A percentile compares a stretch with the other conserved stretches of the same genome.
Conservation (phyloP, 2,797 vertebrate genomes). For the Rhincodon typus region DNA sequence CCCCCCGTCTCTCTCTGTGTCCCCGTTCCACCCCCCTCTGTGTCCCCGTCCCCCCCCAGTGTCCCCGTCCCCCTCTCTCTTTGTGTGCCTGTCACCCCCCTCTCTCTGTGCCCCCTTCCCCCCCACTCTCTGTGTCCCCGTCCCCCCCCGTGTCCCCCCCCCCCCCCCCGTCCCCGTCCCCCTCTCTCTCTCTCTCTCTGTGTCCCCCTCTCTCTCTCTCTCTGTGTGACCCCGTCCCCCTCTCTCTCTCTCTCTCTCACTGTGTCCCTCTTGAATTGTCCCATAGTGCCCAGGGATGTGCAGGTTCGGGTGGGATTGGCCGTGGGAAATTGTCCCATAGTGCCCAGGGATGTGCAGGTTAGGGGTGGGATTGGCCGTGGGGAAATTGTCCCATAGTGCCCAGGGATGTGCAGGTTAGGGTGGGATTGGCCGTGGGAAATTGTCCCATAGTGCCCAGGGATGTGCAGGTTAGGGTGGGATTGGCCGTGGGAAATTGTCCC, state of each 20-base stretch:
- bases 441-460: too few relatives aligned
- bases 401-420: too few relatives aligned
- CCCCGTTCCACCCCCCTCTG: not conserved
- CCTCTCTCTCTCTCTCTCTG: constrained; percentile 42
- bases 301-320: too few relatives aligned
- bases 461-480: too few relatives aligned
- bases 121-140: not conserved
- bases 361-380: too few relatives aligned
- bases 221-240: constrained; percentile 31
- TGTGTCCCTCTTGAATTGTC: not conserved
- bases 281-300: too few relatives aligned
- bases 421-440: too few relatives aligned
- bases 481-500: too few relatives aligned
- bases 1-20: not conserved
- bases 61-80: not conserved
- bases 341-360: too few relatives aligned
- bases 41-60: too few relatives aligned
- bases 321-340: too few relatives aligned
- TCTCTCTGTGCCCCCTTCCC: not conserved
- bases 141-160: not conserved
- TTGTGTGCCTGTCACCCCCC: not conserved
- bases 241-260: not conserved
- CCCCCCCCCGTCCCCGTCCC: constrained; percentile 39
- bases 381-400: too few relatives aligned
- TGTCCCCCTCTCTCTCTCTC: constrained; percentile 38